phyloP scores from a whole-genome alignment of 64 coral and sea anemone genomes.

The Dendrophyllia cribrosa region DNA sequence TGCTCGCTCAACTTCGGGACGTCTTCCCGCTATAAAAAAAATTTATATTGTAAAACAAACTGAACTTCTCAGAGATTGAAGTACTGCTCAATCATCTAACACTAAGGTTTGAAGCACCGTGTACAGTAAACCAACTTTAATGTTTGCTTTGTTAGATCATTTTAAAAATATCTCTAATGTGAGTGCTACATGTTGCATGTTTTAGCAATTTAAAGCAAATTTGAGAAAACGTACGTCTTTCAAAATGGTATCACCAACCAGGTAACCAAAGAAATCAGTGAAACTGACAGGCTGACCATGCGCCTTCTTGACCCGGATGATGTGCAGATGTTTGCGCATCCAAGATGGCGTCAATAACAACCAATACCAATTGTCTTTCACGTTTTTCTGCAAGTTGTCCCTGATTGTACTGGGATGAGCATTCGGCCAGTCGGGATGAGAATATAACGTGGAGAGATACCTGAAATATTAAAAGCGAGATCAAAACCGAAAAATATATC shows the following conservation, averaged over 20 bases:
- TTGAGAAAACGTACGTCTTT: constrained; percentile 47
- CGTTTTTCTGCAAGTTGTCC: constrained; percentile 57
- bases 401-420: constrained; percentile 43
- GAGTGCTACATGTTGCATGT: too few relatives aligned
- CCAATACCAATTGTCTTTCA: constrained; percentile 34
- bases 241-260: constrained; percentile 70
- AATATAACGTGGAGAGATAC: constrained; percentile 80
- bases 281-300: constrained; percentile 62
- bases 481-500: too few relatives aligned
- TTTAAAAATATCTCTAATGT: too few relatives aligned
- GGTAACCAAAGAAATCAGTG: constrained; percentile 59
- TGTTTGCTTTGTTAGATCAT: too few relatives aligned
- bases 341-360: constrained; percentile 43
- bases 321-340: constrained; percentile 62
- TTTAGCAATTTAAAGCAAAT: too few relatives aligned
- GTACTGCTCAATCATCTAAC: neutral
- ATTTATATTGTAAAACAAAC: neutral
- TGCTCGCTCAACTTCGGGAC: constrained; percentile 65
- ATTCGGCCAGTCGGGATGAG: constrained; percentile 66
- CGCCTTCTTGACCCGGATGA: constrained; percentile 56
- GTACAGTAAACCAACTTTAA: too few relatives aligned
- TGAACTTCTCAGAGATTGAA: neutral
- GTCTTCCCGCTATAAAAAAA: neutral
- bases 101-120: too few relatives aligned
- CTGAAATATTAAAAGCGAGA: neutral